Base-by-base conservation (phyloP, 2,113 vertebrate genomes). In the Pygoscelis antarcticus region DNA sequence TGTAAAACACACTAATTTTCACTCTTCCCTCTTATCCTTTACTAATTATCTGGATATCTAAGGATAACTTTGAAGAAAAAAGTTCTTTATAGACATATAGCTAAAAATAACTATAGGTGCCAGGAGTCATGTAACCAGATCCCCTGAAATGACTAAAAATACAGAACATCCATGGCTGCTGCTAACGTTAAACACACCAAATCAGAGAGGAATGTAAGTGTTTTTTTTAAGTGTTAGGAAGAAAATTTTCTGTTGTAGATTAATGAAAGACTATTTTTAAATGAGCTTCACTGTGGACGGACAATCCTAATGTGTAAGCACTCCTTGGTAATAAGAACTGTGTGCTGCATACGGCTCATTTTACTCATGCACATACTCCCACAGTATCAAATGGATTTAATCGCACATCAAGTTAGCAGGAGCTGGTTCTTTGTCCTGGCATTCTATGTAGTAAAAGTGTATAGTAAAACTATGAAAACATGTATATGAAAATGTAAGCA, bases 1-100 rank as follows among this genome's bases (percentile, higher is more conserved):
- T 95, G 55, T 96, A 90, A 84, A 97, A 11, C 47, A 91, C 18
- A 42, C 54, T 85, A 44, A 75, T 93, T 96, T 97, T 90, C 62
- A 81, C 55, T 92, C 61, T 76, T 74, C 20, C 10, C 3, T 82
- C 16, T 36, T 75, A 42, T 19, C 5, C 26, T 84, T 69, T 71
- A 70, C 13, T 57, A 80, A 32, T 69, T 80, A 52, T 40, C 9
- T 85, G 30, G 34, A 91, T 60, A 85, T 91, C 9, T 58, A 36
- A 71, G 11, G 19, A 26, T 72, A 77, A 26, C 13, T 81, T 74
- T 13, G 3, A 82, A 84, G 32, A 69, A 81, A 47, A 82, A 68
- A 17, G 7, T 54, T 55, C 13, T 91, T 78, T 55, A 16, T 60
- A 83, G 26, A 65, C 15, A 10, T 34, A 52, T 0, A 57, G 9